Evolutionary conservation across 2,888 invertebrate species (phyloP), one percentile per base, ranked within the genome.

Genomic region (Coronaproctus castanopsis): DNA sequence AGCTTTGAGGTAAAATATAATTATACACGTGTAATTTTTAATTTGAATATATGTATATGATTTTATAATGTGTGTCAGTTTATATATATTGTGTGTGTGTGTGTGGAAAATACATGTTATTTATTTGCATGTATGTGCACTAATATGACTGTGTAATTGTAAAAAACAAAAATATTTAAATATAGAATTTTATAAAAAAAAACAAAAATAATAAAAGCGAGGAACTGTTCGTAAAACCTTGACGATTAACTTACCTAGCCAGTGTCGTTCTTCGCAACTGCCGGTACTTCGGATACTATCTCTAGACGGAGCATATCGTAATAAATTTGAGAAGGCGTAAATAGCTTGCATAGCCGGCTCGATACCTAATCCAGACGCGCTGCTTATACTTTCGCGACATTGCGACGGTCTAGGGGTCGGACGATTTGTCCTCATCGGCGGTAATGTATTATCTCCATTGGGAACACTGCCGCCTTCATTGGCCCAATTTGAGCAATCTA

Each of bases 401-500:
- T 61, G 61, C 56, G 55, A 55, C 1, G 59, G 57, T 52, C 59
- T 55, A 10, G 59, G 59, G 3, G 59, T 59, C n/a, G 59, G 55
- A 20, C 56, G 50, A 21, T 52, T 51, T 1, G 53, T 22, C 52
- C 22, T 24, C 3, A 51, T 21, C 2, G 58, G 49, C 20, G 56
- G 36, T 2, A 22, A 48, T 3, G 63, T 54, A 54, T 52, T 20
- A 48, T 59, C 59, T 19, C 55, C 59, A 18, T 58, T 58, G 14
- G 59, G 57, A 49, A 52, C 59, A 24, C 58, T 62, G 24, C 64
- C 62, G 5, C 65, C 61, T 2, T 65, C 57, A 18, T 63, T 63
- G 19, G 61, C 61, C 62, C 64, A 65, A 5, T 66, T 66, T 3
- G 67, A 68, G 63, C 71, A 71, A 64, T 72, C 72, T 54, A 72